Conservation (phyloP, 2,888 invertebrate genomes). For the Eutolmus rufibarbis region DNA sequence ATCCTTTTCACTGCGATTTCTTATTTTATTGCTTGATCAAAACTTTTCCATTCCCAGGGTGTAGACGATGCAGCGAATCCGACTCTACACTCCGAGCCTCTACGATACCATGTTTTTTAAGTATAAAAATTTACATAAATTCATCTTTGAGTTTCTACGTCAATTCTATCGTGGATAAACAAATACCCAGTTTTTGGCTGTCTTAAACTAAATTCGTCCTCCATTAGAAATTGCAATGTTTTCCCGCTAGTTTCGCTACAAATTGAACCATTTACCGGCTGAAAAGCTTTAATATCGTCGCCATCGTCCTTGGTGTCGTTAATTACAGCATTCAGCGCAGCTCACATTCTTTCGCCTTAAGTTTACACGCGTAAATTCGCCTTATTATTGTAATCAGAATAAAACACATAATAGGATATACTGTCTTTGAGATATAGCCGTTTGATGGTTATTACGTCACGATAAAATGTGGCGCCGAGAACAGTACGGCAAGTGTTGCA, state of each 20-base stretch:
- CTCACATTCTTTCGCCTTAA: slow-evolving; percentile 21
- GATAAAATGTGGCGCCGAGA: slow-evolving; percentile 95
- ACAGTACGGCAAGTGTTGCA: slow-evolving; percentile 93
- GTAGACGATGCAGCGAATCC: background rate
- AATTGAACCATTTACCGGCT: background rate
- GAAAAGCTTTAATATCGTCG: background rate
- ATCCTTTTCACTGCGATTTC: background rate
- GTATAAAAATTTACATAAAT: background rate
- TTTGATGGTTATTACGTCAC: slow-evolving; percentile 73
- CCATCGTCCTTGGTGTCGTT: background rate
- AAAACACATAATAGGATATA: slow-evolving; percentile 48
- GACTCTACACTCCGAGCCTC: background rate
- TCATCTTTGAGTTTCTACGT: background rate
- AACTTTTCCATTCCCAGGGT: background rate
- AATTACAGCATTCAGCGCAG: background rate
- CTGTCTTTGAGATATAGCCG: slow-evolving; percentile 43
- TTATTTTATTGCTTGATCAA: background rate
- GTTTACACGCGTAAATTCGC: slow-evolving; percentile 42
- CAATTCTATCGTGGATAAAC: background rate
- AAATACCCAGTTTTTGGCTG: background rate
- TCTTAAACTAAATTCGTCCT: background rate
- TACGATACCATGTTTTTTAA: background rate
- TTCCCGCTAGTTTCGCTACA: background rate
- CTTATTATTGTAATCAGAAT: slow-evolving; percentile 47
- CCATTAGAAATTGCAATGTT: background rate